A percentile compares a stretch with the other conserved stretches of the same genome.
Evolutionary conservation across 2,797 vertebrate species (phyloP).

Genomic region (Bovichtus variegatus): DNA sequence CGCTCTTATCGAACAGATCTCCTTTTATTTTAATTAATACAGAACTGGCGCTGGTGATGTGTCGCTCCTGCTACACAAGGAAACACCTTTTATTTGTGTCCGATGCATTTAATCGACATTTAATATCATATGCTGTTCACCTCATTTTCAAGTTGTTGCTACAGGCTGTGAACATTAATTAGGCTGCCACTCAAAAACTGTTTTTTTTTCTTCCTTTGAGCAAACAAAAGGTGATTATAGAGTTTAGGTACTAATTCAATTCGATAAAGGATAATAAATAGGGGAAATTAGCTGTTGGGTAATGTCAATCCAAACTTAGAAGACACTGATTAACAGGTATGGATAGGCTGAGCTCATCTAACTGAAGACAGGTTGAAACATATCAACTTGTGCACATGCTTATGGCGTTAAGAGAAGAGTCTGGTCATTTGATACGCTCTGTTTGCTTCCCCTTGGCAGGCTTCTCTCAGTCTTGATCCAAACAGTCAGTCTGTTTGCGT

Average conservation of each 20-base stretch:
- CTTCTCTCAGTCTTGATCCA: slow-evolving; percentile 40
- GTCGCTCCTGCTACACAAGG: not conserved
- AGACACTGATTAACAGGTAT: slow-evolving; percentile 22
- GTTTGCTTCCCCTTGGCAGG: slow-evolving; percentile 47
- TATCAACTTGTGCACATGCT: slow-evolving; percentile 50
- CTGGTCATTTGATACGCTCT: slow-evolving; percentile 52
- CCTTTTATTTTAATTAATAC: not conserved
- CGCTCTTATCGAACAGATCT: not conserved
- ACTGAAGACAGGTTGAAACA: slow-evolving; percentile 59
- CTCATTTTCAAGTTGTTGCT: not conserved
- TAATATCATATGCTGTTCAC: not conserved
- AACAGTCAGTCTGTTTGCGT: slow-evolving; percentile 33
- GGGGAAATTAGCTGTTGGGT: not conserved
- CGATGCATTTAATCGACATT: not conserved
- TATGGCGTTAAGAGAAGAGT: slow-evolving; percentile 48
- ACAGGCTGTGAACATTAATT: slow-evolving; percentile 9
- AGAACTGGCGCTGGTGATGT: not conserved
- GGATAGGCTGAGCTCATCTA: slow-evolving; percentile 29
- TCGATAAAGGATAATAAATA: too few relatives aligned
- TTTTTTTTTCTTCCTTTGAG: not conserved
- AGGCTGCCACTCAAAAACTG: not conserved
- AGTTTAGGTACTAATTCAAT: not conserved
- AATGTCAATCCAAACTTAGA: not conserved
- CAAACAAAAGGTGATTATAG: slow-evolving; percentile 2
- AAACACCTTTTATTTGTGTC: slow-evolving; percentile 5